Evolutionary conservation across 2,113 vertebrate species (phyloP).

Genomic region (Psilopogon haemacephalus): DNA sequence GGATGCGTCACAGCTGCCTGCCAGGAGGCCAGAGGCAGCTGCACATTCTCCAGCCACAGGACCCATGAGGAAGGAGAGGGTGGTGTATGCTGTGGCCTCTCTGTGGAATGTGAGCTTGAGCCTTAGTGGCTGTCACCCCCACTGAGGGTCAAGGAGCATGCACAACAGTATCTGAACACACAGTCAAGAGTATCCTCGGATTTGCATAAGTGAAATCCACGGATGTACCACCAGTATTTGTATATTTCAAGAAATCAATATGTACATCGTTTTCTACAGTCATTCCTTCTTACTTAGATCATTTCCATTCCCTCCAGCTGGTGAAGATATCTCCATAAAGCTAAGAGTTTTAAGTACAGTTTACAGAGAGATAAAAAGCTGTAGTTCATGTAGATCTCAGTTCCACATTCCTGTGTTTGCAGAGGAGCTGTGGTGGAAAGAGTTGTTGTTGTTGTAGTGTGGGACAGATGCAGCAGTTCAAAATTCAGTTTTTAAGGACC

Average conservation of each 20-base stretch:
- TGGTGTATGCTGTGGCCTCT: neutral
- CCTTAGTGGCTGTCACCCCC: neutral
- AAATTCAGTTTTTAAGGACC: neutral
- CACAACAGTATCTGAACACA: neutral
- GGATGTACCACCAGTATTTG: neutral
- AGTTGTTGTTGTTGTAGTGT: neutral
- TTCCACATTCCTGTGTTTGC: neutral
- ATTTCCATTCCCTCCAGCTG: neutral
- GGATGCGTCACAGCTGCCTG: neutral
- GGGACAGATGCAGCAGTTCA: neutral
- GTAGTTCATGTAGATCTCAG: neutral
- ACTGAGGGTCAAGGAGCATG: neutral
- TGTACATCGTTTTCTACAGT: fast-evolving
- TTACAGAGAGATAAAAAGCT: neutral
- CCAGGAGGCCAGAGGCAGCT: neutral
- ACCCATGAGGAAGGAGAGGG: fast-evolving
- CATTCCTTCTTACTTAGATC: neutral
- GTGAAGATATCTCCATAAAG: neutral
- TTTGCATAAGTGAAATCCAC: fast-evolving
- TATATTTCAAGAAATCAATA: neutral
- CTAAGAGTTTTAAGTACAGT: neutral
- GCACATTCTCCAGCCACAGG: neutral
- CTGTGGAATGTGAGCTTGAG: fast-evolving
- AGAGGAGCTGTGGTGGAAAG: neutral
- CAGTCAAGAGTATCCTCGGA: fast-evolving